Evolutionary conservation across 2,113 vertebrate genomes (phyloP), one percentile per base, ranked within the genome.

Genomic region (Lepisosteus osseus): DNA sequence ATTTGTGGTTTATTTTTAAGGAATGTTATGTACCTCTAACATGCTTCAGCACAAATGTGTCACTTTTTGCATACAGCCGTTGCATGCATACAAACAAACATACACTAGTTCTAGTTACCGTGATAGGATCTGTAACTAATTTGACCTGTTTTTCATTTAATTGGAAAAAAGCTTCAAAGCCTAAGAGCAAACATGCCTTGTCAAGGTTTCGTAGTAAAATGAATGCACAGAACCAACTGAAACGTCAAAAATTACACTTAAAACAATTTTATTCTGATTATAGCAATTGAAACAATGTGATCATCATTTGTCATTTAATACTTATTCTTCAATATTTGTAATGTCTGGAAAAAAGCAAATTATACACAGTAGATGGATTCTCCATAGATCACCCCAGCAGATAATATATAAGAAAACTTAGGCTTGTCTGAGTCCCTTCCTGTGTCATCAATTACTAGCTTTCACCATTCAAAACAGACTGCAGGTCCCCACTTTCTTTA

Each of bases 401-500:
- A 12, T 65, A n/a, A 56, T 56, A 17, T 43, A 47, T 41, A 54
- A 61, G 42, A 44, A 55, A 17, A 55, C n/a, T 44, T 69, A 15
- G 47, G 9, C n/a, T 47, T 6, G 4, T 43, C 64, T 68, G 47
- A 45, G 15, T 54, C 61, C 43, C 14, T 41, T 29, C 29, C 29
- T 29, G 29, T 45, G 7, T 9, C 42, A 29, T 42, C 69, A 71
- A 45, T 61, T 11, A 72, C 77, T 74, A 83, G 1, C 77, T 83
- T 67, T 88, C 84, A 3, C 86, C 88, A 73, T 76, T 89, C 70
- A 93, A 80, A 55, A 85, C 82, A 0, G 89, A 80, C 2, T 70
- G 77, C 66, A 93, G 86, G 42, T 92, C 91, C 14, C 91, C 88
- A 0, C 79, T 89, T 76, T 89, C 90, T 74, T 86, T 82, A 71